A percentile compares a stretch with the other conserved stretches of the same genome.
phyloP scores from a whole-genome alignment of 2,797 vertebrate species.

The Chelonia mydas region DNA sequence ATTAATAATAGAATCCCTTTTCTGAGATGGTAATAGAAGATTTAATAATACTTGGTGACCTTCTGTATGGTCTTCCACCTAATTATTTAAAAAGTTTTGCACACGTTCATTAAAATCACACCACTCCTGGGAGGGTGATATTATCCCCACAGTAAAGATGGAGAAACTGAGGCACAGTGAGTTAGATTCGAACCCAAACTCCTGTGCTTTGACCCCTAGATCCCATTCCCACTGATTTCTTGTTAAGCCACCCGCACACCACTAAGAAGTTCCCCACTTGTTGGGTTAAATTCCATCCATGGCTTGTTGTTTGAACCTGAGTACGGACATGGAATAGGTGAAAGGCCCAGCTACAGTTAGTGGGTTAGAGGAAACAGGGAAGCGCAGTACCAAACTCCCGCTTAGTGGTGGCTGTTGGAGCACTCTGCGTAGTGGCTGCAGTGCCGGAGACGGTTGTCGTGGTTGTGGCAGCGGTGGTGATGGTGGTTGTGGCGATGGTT shows the following conservation, averaged over 20 bases:
- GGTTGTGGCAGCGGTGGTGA: conserved; percentile 77
- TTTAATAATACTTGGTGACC: rapidly evolving
- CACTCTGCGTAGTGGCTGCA: conserved; percentile 74
- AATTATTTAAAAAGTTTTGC: background rate
- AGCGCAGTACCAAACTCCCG: conserved; percentile 82
- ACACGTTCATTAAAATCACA: rapidly evolving
- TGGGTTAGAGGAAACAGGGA: conserved; percentile 61
- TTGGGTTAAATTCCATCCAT: rapidly evolving
- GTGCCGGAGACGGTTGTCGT: conserved; percentile 65
- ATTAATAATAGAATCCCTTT: background rate
- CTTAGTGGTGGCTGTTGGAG: conserved; percentile 75
- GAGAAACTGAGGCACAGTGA: background rate
- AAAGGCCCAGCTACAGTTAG: background rate
- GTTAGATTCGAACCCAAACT: background rate
- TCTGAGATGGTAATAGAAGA: rapidly evolving
- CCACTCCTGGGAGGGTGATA: rapidly evolving
- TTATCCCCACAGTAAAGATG: background rate
- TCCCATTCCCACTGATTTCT: background rate
- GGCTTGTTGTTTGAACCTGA: rapidly evolving
- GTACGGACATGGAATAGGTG: background rate
- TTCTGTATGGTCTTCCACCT: background rate
- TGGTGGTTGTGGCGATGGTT: conserved; percentile 79
- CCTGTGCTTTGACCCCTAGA: rapidly evolving
- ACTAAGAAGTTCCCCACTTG: rapidly evolving
- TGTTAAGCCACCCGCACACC: rapidly evolving